A percentile compares a stretch with the other conserved stretches of the same genome.
Conservation (phyloP, 2,113 vertebrate species). For the Andinoacara biseriatus region DNA sequence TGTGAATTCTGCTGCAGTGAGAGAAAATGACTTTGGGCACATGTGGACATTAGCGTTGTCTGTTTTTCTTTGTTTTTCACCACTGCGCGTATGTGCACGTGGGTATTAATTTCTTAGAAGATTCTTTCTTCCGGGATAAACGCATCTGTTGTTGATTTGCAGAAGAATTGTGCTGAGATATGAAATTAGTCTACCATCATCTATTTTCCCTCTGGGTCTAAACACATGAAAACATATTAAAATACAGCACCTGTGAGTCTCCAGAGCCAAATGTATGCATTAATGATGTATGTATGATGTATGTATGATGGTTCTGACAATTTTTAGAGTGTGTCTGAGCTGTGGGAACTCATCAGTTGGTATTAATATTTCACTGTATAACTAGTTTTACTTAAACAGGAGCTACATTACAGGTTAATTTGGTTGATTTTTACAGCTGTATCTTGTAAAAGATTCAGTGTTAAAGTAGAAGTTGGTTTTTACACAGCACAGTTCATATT, state of each 20-base stretch:
- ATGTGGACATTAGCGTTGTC: slow-evolving; percentile 14
- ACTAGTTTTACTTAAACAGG: neutral
- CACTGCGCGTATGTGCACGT: neutral
- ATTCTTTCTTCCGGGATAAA: neutral
- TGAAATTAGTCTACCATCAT: neutral
- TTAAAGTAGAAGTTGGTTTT: neutral
- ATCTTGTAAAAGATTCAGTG: neutral
- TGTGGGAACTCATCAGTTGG: neutral
- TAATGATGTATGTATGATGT: neutral
- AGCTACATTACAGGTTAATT: neutral
- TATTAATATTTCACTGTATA: neutral
- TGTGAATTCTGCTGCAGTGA: slow-evolving; percentile 40
- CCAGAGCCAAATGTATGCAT: neutral
- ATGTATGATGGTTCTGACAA: neutral
- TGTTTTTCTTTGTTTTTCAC: neutral
- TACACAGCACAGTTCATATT: neutral
- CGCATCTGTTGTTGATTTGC: neutral
- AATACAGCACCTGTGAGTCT: neutral
- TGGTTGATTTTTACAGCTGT: neutral
- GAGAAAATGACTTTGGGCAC: neutral
- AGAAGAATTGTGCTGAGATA: neutral
- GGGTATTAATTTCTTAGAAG: neutral
- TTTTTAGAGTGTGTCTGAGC: slow-evolving; percentile 8
- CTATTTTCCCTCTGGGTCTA: neutral
- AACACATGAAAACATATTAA: neutral